Base-by-base conservation (phyloP, 2,888 invertebrate genomes). In the Nemotelus nigrinus region DNA sequence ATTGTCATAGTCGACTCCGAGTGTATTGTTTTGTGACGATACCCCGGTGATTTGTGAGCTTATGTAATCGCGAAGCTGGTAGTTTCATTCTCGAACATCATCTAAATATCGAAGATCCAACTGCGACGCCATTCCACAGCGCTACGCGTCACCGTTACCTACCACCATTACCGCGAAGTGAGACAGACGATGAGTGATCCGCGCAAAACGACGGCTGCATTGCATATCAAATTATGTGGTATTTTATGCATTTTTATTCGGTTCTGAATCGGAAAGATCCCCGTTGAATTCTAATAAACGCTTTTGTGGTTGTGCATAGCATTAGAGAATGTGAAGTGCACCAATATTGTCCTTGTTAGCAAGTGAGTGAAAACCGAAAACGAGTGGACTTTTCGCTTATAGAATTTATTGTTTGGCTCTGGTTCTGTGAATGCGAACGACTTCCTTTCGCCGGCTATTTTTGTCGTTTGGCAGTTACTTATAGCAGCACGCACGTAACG, bases 11-110 rank as follows among this genome's bases (percentile, higher is more conserved):
- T 70, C 3, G 43, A 55, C 25, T 58, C 25, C n/a, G 44, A 72
- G 63, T 68, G 75, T 57, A 57, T 71, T 76, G 63, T 71, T 78
- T 55, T 50, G 74, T 63, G 64, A 76, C 64, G 65, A 70, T 57
- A 71, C 55, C 48, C 76, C 76, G 78, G 78, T 78, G 76, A 78
- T 78, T 78, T 53, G 64, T 47, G 25, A 25, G 78, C 71, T 78
- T 78, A 78, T 78, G 76, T 78, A 78, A 78, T 70, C 71, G 58
- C 60, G 63, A 64, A 63, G 53, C 44, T 53, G 55, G 70, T 71
- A 43, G 68, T 58, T 71, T 7, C 7, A 55, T 57, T 57, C 44
- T 39, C 64, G 64, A 10, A 10, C 43, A 10, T n/a, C 25, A 57
- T 25, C 3, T 3, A 10, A 25, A 57, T 25, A 10, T 10, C 5